phyloP scores from a whole-genome alignment of 2,797 vertebrate genomes.

The Poliocrania exsul region DNA sequence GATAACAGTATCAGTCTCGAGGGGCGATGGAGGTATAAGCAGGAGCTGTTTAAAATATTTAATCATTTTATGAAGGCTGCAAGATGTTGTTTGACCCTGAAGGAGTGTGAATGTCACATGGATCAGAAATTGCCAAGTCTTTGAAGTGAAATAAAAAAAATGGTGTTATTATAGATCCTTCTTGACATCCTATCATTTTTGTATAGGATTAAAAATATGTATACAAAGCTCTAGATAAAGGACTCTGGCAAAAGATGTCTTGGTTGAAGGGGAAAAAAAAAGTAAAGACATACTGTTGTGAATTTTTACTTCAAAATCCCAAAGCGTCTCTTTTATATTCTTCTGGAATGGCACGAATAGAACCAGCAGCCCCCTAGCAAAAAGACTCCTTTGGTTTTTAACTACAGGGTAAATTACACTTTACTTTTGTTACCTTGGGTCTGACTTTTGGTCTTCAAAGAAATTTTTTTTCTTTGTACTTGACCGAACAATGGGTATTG shows the following conservation, averaged over 20 bases:
- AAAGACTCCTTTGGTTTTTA: conserved; percentile 69
- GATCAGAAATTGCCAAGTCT: conserved; percentile 96
- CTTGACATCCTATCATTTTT: conserved; percentile 87
- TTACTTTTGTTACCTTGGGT: conserved; percentile 50
- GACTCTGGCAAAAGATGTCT: conserved; percentile 76
- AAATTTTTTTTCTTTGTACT: background rate
- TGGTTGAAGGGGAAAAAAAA: conserved; percentile 73
- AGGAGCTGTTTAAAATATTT: conserved; percentile 99
- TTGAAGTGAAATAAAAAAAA: conserved; percentile 94
- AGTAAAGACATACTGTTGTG: conserved; percentile 69
- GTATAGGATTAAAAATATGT: conserved; percentile 89
- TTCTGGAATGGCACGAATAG: conserved; percentile 69
- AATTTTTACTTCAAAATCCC: conserved; percentile 76
- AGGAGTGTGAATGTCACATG: conserved; percentile 99
- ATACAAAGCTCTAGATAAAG: conserved; percentile 85
- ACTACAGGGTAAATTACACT: conserved; percentile 62
- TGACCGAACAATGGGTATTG: background rate
- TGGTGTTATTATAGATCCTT: conserved; percentile 87
- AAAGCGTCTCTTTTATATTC: conserved; percentile 73
- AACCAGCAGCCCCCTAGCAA: conserved; percentile 61
- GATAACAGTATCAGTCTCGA: conserved; percentile 99
- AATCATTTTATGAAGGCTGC: conserved; percentile 99
- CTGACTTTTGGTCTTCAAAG: conserved; percentile 60
- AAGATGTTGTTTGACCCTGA: conserved; percentile 99
- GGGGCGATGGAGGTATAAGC: conserved; percentile 93